Conservation (phyloP, 2,888 invertebrate species). For the Cheilosia vulpina region DNA sequence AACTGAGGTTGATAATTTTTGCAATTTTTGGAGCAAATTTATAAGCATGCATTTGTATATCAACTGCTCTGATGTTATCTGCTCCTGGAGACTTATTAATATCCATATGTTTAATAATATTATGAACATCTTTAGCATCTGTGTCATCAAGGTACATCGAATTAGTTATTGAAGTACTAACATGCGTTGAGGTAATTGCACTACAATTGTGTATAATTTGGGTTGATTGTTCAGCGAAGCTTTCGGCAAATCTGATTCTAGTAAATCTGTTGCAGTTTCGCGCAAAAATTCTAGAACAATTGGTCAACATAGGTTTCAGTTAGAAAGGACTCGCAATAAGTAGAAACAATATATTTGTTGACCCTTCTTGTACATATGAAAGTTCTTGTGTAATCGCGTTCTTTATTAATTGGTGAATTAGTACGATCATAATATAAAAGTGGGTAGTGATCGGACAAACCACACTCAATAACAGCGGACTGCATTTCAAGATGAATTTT, state of each 20-base stretch:
- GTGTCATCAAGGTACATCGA: background rate
- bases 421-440: background rate
- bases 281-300: background rate
- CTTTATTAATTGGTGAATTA: background rate
- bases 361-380: background rate
- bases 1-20: background rate
- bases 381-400: background rate
- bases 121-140: background rate
- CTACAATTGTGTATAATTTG: background rate
- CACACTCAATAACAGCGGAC: background rate
- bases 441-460: conserved; percentile 4
- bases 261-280: conserved; percentile 10
- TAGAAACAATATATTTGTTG: background rate
- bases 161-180: background rate
- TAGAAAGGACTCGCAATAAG: background rate
- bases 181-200: background rate
- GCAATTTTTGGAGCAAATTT: background rate
- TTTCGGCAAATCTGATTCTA: conserved; percentile 8
- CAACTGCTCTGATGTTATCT: background rate
- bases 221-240: background rate
- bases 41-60: conserved; percentile 1
- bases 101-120: background rate
- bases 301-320: background rate
- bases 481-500: background rate
- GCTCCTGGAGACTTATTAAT: conserved; percentile 2